phyloP scores from a whole-genome alignment of 2,888 invertebrate species.

The Nycteola revayana region DNA sequence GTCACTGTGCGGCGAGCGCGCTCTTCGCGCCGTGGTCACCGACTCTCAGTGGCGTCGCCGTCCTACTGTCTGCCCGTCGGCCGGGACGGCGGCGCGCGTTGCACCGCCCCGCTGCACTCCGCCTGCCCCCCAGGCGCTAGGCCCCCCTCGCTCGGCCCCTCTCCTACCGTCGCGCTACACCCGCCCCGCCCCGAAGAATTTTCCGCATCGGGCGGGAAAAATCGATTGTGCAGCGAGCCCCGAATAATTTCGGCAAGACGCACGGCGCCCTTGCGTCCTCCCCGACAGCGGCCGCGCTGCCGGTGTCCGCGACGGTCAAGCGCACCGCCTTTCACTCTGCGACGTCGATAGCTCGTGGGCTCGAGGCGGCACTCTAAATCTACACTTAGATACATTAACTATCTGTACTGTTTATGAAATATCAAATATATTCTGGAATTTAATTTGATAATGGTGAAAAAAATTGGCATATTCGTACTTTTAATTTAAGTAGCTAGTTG shows the following conservation, averaged over 20 bases:
- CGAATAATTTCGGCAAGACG: conserved; percentile 82
- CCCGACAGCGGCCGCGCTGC: conserved; percentile 33
- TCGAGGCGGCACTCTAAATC: conserved; percentile 17
- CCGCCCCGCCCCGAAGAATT: conserved; percentile 80
- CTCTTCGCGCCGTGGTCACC: conserved; percentile 79
- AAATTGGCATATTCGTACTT: no score
- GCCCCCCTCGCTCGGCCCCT: conserved; percentile 53
- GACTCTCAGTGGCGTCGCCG: conserved; percentile 80
- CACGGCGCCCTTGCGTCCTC: conserved; percentile 79
- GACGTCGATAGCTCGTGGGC: conserved; percentile 7
- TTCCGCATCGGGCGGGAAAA: conserved; percentile 82
- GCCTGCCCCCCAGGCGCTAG: conserved; percentile 68
- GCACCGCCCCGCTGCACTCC: conserved; percentile 81
- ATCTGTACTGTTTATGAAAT: conserved; percentile 17
- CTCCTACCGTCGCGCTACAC: conserved; percentile 58
- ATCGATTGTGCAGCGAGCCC: conserved; percentile 82
- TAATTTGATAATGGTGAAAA: no score
- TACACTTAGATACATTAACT: conserved; percentile 14
- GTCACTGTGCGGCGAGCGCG: conserved; percentile 79
- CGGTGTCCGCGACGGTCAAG: conserved; percentile 58
- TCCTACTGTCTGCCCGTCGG: conserved; percentile 79
- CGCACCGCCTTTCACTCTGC: conserved; percentile 57
- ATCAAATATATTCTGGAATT: conserved; percentile 20
- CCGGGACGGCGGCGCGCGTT: conserved; percentile 76
- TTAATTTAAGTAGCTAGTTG: no score